These are phyloP conservation scores for Nasalis larvatus DNA, from an alignment of 2,113 vertebrate species.

Conservation along the genomic window DNA sequence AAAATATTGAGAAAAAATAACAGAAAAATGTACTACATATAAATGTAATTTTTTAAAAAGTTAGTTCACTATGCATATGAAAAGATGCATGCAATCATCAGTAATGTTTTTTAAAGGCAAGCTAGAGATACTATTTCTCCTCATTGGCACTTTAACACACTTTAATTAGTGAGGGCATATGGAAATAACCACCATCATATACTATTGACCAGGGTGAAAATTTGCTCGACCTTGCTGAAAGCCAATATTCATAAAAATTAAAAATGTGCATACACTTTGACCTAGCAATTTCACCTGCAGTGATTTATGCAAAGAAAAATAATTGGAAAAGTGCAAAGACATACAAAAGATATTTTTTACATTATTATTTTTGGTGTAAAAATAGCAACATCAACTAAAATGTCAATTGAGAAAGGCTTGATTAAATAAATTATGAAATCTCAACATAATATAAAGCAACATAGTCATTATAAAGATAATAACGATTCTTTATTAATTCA, in stretches of 20 bases:
- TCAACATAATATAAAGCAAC: background rate
- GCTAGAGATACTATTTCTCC: background rate
- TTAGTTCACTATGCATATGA: background rate
- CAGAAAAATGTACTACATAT: background rate
- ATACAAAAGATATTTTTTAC: background rate
- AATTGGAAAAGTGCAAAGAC: constrained; percentile 27
- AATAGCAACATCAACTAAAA: constrained; percentile 6
- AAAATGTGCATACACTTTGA: constrained; percentile 29
- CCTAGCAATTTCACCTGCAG: constrained; percentile 36
- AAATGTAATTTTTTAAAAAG: background rate
- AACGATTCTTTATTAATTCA: background rate
- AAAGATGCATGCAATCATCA: background rate
- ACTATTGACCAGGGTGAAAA: constrained; percentile 3
- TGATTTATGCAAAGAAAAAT: constrained; percentile 52
- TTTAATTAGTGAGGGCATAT: background rate
- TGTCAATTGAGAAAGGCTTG: background rate
- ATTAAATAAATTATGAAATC: background rate
- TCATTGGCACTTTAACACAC: background rate
- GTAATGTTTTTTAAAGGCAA: background rate
- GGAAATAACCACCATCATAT: constrained; percentile 5
- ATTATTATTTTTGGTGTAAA: background rate
- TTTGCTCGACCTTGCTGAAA: constrained; percentile 35
- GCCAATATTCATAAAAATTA: constrained; percentile 55
- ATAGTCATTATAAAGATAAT: background rate
- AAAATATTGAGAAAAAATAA: background rate